Base-by-base conservation (phyloP, 2,888 invertebrate species). In the Ellobium chinense region DNA sequence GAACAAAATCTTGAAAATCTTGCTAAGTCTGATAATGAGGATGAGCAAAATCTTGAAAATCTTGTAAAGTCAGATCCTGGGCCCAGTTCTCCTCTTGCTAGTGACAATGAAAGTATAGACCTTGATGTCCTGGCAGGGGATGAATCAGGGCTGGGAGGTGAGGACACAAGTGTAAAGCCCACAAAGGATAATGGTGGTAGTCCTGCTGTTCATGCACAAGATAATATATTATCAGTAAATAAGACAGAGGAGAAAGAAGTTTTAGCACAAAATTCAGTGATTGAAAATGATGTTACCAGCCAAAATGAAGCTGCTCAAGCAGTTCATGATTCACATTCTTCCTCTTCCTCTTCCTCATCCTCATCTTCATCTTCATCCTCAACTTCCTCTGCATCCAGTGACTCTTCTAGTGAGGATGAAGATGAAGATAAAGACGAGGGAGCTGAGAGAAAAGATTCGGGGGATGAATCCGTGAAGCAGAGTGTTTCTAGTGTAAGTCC, bases 291-390 rank as follows among this genome's bases (percentile, higher is more conserved):
- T 27, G 29, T 46, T 12, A 74, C 46, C 5, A 84, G 82, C 72
- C 87, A 88, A 58, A 84, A 85, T 2, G 87, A 88, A n/a, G 73
- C 84, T 46, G 84, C 82, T 56, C 84, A 85, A 14, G 73, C 82
- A n/a, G 56, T 31, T 27, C 81, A 79, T 4, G 76, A 75, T 46
- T 69, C 72, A 34, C 29, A 21, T n/a, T 76, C 81, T 24, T 27
- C 76, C 7, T 65, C 82, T 24, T 76, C 78, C 29, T 70, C 60
- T 69, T 80, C 75, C 63, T 78, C 78, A 39, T 72, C 63, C 14
- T 82, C 83, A 54, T 82, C 83, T 37, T 78, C 80, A 73, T 80
- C 83, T 18, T 83, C 84, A 7, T 78, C 81, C 2, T 81, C 82
- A 31, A 80, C 72, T 34, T 56, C 60, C 12, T 70, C 69, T 14